Conservation (phyloP, 30 jellyfish, hydroid and myxozoan species). For the Hydractinia symbiolongicarpus region DNA sequence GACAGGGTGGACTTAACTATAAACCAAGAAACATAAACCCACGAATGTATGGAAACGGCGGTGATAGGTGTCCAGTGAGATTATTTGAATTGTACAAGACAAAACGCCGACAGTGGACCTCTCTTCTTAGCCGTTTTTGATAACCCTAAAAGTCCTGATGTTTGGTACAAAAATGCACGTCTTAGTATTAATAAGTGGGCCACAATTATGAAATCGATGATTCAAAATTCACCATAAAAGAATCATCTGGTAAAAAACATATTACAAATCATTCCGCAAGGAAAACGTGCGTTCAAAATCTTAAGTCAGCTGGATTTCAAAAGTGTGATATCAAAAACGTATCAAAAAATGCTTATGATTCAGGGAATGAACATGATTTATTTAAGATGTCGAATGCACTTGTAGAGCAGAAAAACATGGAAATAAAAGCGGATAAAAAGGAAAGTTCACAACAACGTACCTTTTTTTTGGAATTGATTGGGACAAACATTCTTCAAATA, state of each 20-base stretch:
- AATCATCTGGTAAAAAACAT: not conserved
- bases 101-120: not conserved
- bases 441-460: not conserved
- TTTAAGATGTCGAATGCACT: not conserved
- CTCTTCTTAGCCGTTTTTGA: not conserved
- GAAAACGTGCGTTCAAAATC: not conserved
- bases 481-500: not conserved
- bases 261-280: conserved; percentile 1
- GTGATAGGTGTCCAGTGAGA: conserved; percentile 10
- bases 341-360: conserved; percentile 7
- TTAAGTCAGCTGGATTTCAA: conserved; percentile 12
- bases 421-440: not conserved
- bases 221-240: not conserved
- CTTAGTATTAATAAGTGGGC: not conserved
- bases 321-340: conserved; percentile 8
- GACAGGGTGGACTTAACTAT: conserved; percentile 6
- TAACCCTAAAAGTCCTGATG: not conserved
- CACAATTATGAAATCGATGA: not conserved
- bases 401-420: not conserved
- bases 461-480: conserved; percentile 10
- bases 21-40: not conserved
- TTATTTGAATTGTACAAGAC: not conserved
- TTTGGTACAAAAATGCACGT: conserved; percentile 14
- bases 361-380: not conserved
- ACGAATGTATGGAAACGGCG: not conserved